Evolutionary conservation across 2,888 invertebrate species (phyloP), one percentile per base, ranked within the genome.

Genomic region (Lydus trimaculatus): DNA sequence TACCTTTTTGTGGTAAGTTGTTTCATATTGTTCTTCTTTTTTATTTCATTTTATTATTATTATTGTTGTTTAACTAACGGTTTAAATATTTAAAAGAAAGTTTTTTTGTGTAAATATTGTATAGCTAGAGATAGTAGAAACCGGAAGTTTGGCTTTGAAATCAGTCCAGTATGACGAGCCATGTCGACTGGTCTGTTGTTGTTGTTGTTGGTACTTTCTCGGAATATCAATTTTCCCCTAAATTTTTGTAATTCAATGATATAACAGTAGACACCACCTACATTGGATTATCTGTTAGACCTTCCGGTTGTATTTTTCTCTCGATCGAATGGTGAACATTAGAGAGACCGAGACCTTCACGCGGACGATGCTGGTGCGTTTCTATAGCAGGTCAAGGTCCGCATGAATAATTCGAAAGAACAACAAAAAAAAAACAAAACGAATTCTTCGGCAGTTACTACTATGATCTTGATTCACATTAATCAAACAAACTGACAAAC

Each of bases 1-100:
- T 97, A 77, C 97, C 97, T 7, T 97, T 97, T 85, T 97, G 97
- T 85, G 97, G 97, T 97, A 84, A 94, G 94, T 90, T 0, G 5
- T 0, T 15, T 1, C 25, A 28, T 28, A 6, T 6, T n/a, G 1
- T 2, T 7, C 11, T 15, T 28, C 1, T 28, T 3, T 25, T 25
- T 13, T 25, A 11, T n/a, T n/a, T n/a, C n/a, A n/a, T n/a, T n/a
- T n/a, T n/a, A n/a, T n/a, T n/a, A n/a, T n/a, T n/a, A n/a, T n/a
- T n/a, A n/a, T n/a, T n/a, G n/a, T n/a, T n/a, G n/a, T n/a, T n/a
- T n/a, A 0, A 11, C 15, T 56, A 56, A 56, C 56, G 56, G 56
- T 25, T 52, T 8, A 5, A 6, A 28, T 56, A 8, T 25, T 25
- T 23, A 56, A 56, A 56, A 56, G 25, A 25, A 28, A 56, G 11